A percentile compares a stretch with the other conserved stretches of the same genome.
Conservation (phyloP, 2,888 invertebrate genomes). For the Epinotia nisella region DNA sequence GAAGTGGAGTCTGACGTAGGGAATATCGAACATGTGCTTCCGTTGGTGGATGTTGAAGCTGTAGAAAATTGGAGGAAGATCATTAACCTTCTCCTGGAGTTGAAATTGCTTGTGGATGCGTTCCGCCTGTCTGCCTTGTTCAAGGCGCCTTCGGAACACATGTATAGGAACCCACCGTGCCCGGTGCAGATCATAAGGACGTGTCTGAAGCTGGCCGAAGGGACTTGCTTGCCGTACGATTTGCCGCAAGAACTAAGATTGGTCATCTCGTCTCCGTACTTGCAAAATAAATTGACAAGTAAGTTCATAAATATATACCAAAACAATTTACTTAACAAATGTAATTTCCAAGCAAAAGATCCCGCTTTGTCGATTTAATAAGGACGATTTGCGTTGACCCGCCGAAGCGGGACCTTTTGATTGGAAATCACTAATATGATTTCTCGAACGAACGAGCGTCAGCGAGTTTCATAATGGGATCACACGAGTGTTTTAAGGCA, state of each 20-base stretch:
- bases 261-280: conserved; percentile 75
- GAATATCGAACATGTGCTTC: conserved; percentile 71
- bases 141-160: conserved; percentile 72
- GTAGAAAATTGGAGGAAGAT: conserved; percentile 77
- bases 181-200: conserved; percentile 85
- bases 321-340: no score
- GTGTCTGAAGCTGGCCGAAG: conserved; percentile 87
- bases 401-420: no score
- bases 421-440: no score
- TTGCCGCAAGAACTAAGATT: conserved; percentile 87
- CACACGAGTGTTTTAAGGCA: no score
- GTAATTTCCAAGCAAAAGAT: no score
- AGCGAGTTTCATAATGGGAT: no score
- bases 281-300: conserved; percentile 73
- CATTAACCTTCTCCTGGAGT: conserved; percentile 83
- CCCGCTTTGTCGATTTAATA: no score
- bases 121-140: conserved; percentile 85
- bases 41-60: conserved; percentile 70
- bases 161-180: conserved; percentile 69
- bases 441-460: no score
- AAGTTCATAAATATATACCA: conserved; percentile 46
- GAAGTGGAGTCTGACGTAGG: conserved; percentile 77
- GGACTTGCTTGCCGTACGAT: conserved; percentile 85
- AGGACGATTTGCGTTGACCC: no score
- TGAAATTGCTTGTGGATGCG: conserved; percentile 85